Evolutionary conservation across 2,888 invertebrate genomes (phyloP).

Genomic region (Andrena bucephala): DNA sequence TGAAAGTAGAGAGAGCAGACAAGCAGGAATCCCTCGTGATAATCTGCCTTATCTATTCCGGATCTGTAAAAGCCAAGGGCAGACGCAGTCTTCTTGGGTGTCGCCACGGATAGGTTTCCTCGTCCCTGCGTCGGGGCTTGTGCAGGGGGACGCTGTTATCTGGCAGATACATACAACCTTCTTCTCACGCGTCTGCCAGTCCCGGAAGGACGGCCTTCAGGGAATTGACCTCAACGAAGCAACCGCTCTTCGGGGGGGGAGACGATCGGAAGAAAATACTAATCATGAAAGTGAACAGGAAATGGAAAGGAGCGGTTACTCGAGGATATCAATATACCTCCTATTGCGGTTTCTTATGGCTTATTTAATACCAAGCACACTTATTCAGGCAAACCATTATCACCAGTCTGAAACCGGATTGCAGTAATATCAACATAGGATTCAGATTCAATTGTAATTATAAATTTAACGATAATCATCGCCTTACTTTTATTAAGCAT

Average conservation of each 20-base stretch:
- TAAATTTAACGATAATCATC: no score
- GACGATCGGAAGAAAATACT: conserved; percentile 54
- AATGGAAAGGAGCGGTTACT: conserved; percentile 14
- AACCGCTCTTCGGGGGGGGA: conserved; percentile 27
- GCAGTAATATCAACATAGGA: no score
- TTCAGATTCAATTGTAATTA: no score
- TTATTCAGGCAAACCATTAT: not conserved
- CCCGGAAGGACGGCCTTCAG: conserved; percentile 71
- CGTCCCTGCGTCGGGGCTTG: conserved; percentile 23
- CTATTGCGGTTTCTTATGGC: not conserved
- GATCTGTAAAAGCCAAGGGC: conserved; percentile 57
- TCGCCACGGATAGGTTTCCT: conserved; percentile 51
- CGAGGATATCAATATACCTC: conserved; percentile 5
- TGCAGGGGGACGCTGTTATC: conserved; percentile 59
- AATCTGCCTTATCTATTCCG: conserved; percentile 66
- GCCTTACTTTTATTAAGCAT: no score
- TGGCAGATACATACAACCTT: conserved; percentile 59
- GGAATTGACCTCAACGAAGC: conserved; percentile 65
- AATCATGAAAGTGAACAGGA: conserved; percentile 44
- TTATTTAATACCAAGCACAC: not conserved
- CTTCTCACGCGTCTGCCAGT: conserved; percentile 68
- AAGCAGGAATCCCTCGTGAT: conserved; percentile 46
- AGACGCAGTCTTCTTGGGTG: conserved; percentile 42
- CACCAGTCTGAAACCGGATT: not conserved
- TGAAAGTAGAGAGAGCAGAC: conserved; percentile 29